Conservation (phyloP, 2,113 vertebrate species). For the Oostethus manadensis region DNA sequence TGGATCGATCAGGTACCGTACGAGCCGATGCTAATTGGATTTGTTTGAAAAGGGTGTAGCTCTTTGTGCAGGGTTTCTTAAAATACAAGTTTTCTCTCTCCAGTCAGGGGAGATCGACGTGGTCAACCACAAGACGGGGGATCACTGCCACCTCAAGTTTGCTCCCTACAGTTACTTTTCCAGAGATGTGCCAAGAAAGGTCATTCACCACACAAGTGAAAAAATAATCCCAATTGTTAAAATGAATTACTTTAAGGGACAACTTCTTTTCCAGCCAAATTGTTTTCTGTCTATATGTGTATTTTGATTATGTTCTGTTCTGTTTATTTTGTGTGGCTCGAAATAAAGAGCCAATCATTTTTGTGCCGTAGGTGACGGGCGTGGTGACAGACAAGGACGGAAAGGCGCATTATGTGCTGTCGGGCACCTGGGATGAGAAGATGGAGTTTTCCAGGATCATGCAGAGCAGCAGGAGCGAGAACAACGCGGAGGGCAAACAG, state of each 20-base stretch:
- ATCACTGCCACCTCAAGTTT: slow-evolving; percentile 95
- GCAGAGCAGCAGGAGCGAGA: slow-evolving; percentile 74
- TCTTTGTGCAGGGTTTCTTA: not conserved
- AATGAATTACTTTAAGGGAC: too few species aligned
- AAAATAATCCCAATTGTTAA: too few species aligned
- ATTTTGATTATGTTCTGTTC: too few species aligned
- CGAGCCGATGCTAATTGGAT: too few species aligned
- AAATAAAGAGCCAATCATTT: too few species aligned
- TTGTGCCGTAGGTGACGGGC: slow-evolving; percentile 82
- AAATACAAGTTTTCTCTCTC: not conserved
- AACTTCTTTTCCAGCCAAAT: too few species aligned
- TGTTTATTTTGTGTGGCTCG: too few species aligned
- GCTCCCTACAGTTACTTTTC: slow-evolving; percentile 98
- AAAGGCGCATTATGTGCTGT: slow-evolving; percentile 85
- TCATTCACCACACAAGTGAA: slow-evolving; percentile 42
- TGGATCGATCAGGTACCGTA: slow-evolving; percentile 94
- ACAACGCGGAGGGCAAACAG: slow-evolving; percentile 80
- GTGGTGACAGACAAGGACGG: slow-evolving; percentile 86
- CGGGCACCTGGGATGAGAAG: slow-evolving; percentile 97
- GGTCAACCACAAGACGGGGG: slow-evolving; percentile 88
- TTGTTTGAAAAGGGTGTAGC: too few species aligned
- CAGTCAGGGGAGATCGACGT: slow-evolving; percentile 96
- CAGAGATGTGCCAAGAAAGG: slow-evolving; percentile 91
- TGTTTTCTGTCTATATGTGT: too few species aligned
- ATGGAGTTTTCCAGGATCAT: slow-evolving; percentile 89